A percentile compares a stretch with the other conserved stretches of the same genome.
Conservation (phyloP, 2,113 vertebrate genomes). For the Nannobrachium achirus region DNA sequence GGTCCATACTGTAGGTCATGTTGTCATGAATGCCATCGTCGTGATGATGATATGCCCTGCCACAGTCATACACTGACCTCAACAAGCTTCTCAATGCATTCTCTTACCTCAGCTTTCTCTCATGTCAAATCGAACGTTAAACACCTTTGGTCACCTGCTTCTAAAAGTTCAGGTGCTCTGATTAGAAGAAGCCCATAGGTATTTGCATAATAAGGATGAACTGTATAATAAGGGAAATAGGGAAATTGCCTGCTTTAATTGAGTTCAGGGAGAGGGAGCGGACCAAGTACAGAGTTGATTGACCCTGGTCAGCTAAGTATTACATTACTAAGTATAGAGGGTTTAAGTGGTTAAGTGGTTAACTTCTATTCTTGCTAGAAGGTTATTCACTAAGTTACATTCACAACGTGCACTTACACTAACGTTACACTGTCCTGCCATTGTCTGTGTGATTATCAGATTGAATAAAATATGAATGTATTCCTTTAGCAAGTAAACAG, state of each 20-base stretch:
- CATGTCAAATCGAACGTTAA: neutral
- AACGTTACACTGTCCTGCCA: no score
- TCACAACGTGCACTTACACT: no score
- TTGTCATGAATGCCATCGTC: no score
- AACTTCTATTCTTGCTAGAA: no score
- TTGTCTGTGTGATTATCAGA: no score
- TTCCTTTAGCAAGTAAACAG: neutral
- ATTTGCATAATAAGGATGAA: neutral
- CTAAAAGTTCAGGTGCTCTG: neutral
- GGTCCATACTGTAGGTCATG: no score
- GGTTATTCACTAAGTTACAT: no score
- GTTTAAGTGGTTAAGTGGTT: no score
- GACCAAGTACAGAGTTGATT: neutral
- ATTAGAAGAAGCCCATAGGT: neutral
- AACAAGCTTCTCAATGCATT: neutral
- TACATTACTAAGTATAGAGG: no score
- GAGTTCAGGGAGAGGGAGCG: neutral
- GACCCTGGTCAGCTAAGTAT: no score
- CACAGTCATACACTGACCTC: neutral
- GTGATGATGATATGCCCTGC: neutral
- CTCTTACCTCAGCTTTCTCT: neutral
- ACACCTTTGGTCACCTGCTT: slow-evolving; percentile 12
- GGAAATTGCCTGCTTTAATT: neutral
- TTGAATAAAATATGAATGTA: no score
- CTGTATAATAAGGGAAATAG: slow-evolving; percentile 23